Evolutionary conservation across 2,797 vertebrate genomes (phyloP), one percentile per base, ranked within the genome.

Genomic region (Vireo griseus): DNA sequence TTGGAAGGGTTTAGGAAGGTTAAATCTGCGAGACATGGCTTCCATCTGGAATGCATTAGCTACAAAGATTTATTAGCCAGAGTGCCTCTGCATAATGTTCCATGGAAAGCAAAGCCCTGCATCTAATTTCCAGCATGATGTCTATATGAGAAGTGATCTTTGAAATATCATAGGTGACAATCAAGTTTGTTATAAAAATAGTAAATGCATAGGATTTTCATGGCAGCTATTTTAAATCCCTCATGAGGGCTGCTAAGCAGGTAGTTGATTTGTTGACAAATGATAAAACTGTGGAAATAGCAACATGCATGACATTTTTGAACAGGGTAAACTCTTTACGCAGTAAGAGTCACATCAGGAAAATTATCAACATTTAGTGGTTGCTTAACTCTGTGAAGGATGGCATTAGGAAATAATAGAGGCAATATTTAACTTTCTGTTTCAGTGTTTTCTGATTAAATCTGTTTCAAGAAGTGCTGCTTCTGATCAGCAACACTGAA

Each of bases 1-100:
- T 98, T 98, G 98, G 98, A 98, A 98, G 98, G 98, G 97, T 98
- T 98, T 98, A 98, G 98, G 98, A 98, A 99, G 98, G 98, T 99
- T 99, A 98, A 98, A 99, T 98, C 98, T 97, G 97, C 96, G 97
- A 98, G 98, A 98, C 98, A 97, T 98, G 98, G 98, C 98, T 98
- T 98, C 98, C 98, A 99, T 99, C 98, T 99, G 99, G 98, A 99
- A 98, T 98, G 97, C 98, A 98, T 99, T 99, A 98, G 97, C 98
- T 98, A 95, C 98, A 98, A 98, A 98, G 98, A 99, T 99, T 98
- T 98, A 99, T 99, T 98, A 99, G 97, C 98, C 97, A 97, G 97
- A 98, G 98, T 98, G 98, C 96, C 98, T 98, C 98, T 98, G 98
- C 98, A 98, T 98, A 98, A 98, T 98, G 98, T 98, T 98, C 97